These are phyloP conservation scores for Sialia sialis DNA, from an alignment of 2,113 vertebrate genomes.

Conservation along the genomic window DNA sequence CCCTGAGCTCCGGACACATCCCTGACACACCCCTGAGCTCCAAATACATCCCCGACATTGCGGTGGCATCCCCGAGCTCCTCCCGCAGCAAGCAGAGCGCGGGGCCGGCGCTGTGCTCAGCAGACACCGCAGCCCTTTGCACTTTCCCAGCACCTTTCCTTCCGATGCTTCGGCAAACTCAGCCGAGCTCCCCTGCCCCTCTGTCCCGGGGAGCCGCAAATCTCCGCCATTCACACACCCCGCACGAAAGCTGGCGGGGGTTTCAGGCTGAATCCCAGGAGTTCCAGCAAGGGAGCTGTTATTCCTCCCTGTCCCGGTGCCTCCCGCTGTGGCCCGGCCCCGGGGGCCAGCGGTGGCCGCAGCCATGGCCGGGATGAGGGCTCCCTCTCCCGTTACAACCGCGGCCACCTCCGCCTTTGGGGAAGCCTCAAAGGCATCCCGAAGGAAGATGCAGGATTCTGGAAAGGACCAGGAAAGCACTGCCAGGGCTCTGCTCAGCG, in stretches of 20 bases:
- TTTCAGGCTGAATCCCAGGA: background rate
- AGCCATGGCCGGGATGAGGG: background rate
- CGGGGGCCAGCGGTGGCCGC: background rate
- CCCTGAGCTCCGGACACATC: too few species aligned
- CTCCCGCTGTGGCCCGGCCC: rapidly evolving
- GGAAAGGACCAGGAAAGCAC: background rate
- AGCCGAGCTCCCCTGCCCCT: background rate
- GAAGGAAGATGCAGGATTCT: rapidly evolving
- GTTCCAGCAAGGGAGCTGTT: background rate
- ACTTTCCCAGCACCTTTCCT: background rate
- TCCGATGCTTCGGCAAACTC: background rate
- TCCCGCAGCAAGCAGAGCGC: background rate
- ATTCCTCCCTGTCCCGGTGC: rapidly evolving
- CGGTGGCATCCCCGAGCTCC: background rate
- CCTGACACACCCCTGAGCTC: background rate
- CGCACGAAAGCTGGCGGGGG: background rate
- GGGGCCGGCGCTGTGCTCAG: background rate
- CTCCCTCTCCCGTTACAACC: slow-evolving; percentile 19
- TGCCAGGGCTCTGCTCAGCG: background rate
- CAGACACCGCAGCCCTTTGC: background rate
- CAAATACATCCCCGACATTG: background rate
- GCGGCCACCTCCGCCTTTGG: background rate
- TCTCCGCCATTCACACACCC: background rate
- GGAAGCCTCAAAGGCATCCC: background rate
- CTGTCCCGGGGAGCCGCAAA: background rate